Evolutionary conservation across 2,113 vertebrate genomes (phyloP).

Genomic region (Corythornis cristatus): DNA sequence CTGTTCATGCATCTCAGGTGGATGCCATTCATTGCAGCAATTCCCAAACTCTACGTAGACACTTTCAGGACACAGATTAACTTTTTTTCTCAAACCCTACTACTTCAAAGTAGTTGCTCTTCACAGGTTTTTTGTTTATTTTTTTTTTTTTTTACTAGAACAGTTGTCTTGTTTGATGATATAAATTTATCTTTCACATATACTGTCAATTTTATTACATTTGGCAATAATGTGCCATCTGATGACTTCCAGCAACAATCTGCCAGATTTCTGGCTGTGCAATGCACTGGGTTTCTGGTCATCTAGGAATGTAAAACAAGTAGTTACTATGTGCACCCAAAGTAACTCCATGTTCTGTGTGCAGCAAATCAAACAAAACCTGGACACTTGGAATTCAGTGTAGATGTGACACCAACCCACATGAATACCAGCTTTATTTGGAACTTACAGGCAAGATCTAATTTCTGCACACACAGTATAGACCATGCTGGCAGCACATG

Average conservation of each 20-base stretch:
- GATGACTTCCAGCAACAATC: neutral
- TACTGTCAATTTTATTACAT: neutral
- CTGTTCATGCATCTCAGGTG: neutral
- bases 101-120: neutral
- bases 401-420: neutral
- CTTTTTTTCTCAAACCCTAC: neutral
- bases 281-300: rapidly evolving
- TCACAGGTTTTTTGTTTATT: neutral
- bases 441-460: neutral
- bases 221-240: neutral
- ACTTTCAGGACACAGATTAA: neutral
- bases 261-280: neutral
- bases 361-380: neutral
- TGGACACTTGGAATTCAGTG: neutral
- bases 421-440: neutral
- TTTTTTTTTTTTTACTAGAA: neutral
- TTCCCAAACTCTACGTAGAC: neutral
- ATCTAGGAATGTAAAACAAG: neutral
- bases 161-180: neutral
- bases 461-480: neutral
- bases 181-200: neutral
- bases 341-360: neutral
- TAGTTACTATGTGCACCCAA: neutral
- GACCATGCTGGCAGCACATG: neutral
- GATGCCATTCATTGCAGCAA: neutral